phyloP scores from a whole-genome alignment of 2,113 vertebrate genomes.

The Numenius arquata region DNA sequence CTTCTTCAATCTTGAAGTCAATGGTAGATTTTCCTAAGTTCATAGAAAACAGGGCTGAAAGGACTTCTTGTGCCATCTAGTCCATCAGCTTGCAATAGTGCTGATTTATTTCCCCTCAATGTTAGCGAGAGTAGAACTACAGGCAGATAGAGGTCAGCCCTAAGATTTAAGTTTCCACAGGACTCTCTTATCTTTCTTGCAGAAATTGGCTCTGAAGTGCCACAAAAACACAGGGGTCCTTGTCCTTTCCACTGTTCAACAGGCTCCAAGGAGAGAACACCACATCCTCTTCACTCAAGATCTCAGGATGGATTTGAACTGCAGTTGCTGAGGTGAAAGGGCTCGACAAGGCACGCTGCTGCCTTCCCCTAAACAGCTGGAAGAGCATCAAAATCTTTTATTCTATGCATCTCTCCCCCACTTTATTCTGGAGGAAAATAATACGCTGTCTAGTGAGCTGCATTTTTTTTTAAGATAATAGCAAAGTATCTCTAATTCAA shows the following conservation, averaged over 20 bases:
- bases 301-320: constrained; percentile 57
- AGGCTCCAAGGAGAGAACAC: constrained; percentile 31
- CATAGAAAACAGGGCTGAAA: constrained; percentile 3
- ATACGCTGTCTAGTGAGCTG: not conserved
- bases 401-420: not conserved
- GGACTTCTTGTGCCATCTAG: not conserved
- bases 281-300: constrained; percentile 39
- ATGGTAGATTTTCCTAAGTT: constrained; percentile 26
- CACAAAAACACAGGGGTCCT: constrained; percentile 39
- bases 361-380: constrained; percentile 15
- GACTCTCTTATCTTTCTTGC: constrained; percentile 44
- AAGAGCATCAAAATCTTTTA: constrained; percentile 12
- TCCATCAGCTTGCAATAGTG: constrained; percentile 10
- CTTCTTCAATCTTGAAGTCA: not conserved
- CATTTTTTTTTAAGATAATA: constrained; percentile 62
- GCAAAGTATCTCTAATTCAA: constrained; percentile 80
- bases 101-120: not conserved
- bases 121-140: not conserved
- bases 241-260: constrained; percentile 53
- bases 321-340: constrained; percentile 49
- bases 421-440: not conserved
- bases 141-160: constrained; percentile 46
- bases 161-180: constrained; percentile 55
- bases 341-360: not conserved
- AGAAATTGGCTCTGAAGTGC: constrained; percentile 57